phyloP scores from a whole-genome alignment of 2,113 vertebrate species.

The Gulo gulo region DNA sequence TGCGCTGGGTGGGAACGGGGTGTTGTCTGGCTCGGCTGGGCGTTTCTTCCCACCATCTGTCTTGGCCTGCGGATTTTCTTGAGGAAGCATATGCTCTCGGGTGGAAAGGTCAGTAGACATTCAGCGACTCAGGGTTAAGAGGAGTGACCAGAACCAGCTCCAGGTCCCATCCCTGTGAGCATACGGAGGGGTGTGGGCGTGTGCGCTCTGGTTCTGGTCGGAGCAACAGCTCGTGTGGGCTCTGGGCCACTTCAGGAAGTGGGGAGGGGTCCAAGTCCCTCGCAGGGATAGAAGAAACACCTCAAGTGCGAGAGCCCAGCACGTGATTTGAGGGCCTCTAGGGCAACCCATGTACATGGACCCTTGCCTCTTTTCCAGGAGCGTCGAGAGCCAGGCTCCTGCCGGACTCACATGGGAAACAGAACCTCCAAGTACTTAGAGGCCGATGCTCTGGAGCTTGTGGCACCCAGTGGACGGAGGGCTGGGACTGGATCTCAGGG shows the following conservation, averaged over 20 bases:
- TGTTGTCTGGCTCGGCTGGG: neutral
- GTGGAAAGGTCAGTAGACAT: neutral
- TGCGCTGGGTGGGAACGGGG: neutral
- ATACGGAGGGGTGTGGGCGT: fast-evolving
- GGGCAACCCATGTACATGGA: neutral
- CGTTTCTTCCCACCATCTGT: neutral
- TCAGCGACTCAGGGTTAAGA: neutral
- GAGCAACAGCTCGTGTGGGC: neutral
- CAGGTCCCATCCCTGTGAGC: neutral
- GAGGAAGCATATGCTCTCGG: neutral
- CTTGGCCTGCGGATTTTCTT: neutral
- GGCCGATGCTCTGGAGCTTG: neutral
- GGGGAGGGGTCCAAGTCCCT: neutral
- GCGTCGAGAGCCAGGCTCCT: slow-evolving; percentile 78
- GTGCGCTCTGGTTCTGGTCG: fast-evolving
- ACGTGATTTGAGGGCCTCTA: neutral
- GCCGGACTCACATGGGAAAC: slow-evolving; percentile 80
- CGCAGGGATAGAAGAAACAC: fast-evolving
- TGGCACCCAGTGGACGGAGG: slow-evolving; percentile 57
- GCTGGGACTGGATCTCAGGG: slow-evolving; percentile 46
- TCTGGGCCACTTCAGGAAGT: neutral
- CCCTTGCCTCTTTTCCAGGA: slow-evolving; percentile 80
- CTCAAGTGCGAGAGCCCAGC: neutral
- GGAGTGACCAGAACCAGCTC: neutral
- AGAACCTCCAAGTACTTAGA: slow-evolving; percentile 73